Evolutionary conservation across 2,797 vertebrate genomes (phyloP), one percentile per base, ranked within the genome.

Genomic region (Pseudochromis fuscus): DNA sequence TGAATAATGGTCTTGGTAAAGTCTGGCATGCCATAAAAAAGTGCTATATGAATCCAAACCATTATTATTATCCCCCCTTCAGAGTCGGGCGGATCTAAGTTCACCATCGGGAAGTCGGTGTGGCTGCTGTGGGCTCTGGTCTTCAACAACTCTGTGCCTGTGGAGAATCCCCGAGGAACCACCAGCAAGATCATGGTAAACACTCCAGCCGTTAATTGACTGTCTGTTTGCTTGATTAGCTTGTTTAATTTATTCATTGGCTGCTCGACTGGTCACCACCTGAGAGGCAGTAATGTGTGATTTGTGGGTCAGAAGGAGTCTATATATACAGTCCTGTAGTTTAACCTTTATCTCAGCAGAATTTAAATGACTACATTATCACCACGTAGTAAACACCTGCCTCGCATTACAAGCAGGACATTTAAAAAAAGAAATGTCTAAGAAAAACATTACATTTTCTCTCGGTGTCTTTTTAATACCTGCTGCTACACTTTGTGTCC

Each of bases 161-260:
- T 98, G 88, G 96, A 98, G 92, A 98, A 98, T 82, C 96, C 96
- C 23, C 91, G 93, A 87, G 97, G 97, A 70, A 98, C 96, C 80
- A 98, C 96, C 83, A 97, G 96, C 92, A 98, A 98, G 89, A 97
- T 98, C 87, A 97, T 98, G 96, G 97, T 97, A 72, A 90, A 48
- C 21, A 31, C 40, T 25, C 1, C 3, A 18, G 21, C 3, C n/a
- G 18, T n/a, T n/a, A n/a, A 45, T 4, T 11, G 7, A 27, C 4
- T 58, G 24, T 18, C 30, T 33, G 27, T 25, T 44, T 10, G 2
- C 8, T 11, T 4, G 2, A 7, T 24, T 16, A 28, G 0, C 13
- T 33, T 23, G 19, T 53, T 64, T 0, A 2, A 33, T 75, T 24
- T 7, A 30, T 24, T 40, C n/a, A n/a, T n/a, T n/a, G n/a, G n/a